Evolutionary conservation across 2,113 vertebrate species (phyloP).

Genomic region (Narcine bancroftii): DNA sequence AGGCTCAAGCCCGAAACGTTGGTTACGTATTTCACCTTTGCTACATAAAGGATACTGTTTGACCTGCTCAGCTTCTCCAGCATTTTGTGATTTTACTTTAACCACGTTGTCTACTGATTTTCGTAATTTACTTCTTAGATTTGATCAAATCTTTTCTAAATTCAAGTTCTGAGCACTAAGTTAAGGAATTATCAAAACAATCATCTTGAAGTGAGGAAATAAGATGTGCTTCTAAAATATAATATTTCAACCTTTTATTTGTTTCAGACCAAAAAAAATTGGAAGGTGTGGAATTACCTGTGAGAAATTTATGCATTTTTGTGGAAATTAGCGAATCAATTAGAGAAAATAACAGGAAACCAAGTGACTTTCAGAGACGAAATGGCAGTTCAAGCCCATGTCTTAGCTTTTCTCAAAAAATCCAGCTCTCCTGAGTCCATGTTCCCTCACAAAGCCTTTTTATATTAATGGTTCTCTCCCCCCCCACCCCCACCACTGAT

Average conservation of each 20-base stretch:
- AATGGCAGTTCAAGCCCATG: too few relatives aligned
- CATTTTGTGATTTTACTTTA: too few relatives aligned
- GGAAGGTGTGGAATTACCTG: not conserved
- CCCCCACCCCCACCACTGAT: not conserved
- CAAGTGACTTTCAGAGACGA: not conserved
- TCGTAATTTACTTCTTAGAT: not conserved
- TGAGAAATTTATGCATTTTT: not conserved
- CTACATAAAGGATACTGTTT: too few relatives aligned
- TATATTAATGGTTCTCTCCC: not conserved
- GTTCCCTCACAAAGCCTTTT: not conserved
- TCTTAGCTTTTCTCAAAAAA: not conserved
- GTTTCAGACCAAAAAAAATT: not conserved
- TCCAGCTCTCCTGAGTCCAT: not conserved
- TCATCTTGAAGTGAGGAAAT: not conserved
- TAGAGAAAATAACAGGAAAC: conserved; percentile 17
- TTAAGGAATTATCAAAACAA: not conserved
- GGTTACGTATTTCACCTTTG: too few relatives aligned
- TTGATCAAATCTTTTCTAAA: not conserved
- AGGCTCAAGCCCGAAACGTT: too few relatives aligned
- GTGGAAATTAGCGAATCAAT: not conserved
- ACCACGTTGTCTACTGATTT: too few relatives aligned
- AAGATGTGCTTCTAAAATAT: conserved; percentile 6
- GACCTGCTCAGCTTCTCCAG: too few relatives aligned
- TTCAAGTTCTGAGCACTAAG: not conserved
- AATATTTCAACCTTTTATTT: too few relatives aligned